A percentile compares a stretch with the other conserved stretches of the same genome.
phyloP scores from a whole-genome alignment of 2,797 vertebrate species.

The Holocentrus rufus region DNA sequence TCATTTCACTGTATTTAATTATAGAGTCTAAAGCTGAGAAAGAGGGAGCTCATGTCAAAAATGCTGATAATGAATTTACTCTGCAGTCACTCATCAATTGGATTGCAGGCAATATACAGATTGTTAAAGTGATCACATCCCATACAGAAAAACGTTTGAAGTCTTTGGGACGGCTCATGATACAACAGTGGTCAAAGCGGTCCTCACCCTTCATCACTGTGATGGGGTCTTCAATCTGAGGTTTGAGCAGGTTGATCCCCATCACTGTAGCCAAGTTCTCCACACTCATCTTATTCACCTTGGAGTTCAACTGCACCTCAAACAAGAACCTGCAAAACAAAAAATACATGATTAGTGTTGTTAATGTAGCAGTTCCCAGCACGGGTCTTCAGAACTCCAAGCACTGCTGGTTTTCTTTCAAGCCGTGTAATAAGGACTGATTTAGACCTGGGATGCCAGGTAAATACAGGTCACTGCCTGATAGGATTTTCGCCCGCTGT shows the following conservation, averaged over 20 bases:
- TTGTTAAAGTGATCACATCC: no score
- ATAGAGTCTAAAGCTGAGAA: slow-evolving; percentile 8
- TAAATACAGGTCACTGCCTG: no score
- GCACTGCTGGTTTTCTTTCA: no score
- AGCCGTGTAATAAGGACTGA: no score
- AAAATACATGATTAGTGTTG: background rate
- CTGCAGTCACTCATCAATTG: no score
- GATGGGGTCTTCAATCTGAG: slow-evolving; percentile 92
- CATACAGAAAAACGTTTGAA: no score
- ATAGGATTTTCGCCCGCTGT: background rate
- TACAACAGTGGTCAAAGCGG: background rate
- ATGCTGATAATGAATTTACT: no score
- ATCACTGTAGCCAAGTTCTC: slow-evolving; percentile 98
- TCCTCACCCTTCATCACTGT: slow-evolving; percentile 92
- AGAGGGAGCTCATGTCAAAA: background rate
- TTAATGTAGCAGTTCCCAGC: no score
- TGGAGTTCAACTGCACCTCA: slow-evolving; percentile 90
- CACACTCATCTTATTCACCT: slow-evolving; percentile 96
- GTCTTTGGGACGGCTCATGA: no score
- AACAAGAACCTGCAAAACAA: slow-evolving; percentile 87
- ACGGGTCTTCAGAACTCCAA: no score
- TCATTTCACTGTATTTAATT: background rate
- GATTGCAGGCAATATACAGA: no score
- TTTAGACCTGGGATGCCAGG: no score
- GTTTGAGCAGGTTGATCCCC: slow-evolving; percentile 95